Evolutionary conservation across 2,797 vertebrate genomes (phyloP).

Genomic region (Tolypeutes matacus): DNA sequence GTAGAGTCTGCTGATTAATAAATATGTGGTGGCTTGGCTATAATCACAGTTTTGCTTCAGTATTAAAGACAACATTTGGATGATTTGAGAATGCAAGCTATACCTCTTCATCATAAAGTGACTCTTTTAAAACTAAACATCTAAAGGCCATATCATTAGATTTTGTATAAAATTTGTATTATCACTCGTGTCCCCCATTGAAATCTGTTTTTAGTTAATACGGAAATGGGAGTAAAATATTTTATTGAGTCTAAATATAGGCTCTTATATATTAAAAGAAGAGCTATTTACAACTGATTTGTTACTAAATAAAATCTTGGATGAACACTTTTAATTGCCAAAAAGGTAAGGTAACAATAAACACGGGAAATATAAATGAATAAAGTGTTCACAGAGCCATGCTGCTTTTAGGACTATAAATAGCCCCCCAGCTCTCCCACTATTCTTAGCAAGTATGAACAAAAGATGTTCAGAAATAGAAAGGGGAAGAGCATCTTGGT

Average conservation of each 20-base stretch:
- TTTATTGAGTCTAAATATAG: conserved; percentile 85
- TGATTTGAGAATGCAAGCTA: neutral
- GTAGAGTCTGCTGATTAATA: neutral
- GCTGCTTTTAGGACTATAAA: conserved; percentile 93
- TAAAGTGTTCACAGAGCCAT: conserved; percentile 92
- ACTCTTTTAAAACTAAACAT: conserved; percentile 11
- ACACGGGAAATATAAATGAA: conserved; percentile 95
- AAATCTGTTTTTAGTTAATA: conserved; percentile 84
- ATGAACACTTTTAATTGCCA: conserved; percentile 87
- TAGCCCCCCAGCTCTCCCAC: conserved; percentile 89
- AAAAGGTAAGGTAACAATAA: conserved; percentile 89
- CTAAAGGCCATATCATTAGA: conserved; percentile 38
- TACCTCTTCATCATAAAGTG: neutral
- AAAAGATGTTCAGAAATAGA: conserved; percentile 94
- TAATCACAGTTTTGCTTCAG: neutral
- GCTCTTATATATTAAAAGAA: conserved; percentile 86
- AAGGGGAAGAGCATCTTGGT: conserved; percentile 88
- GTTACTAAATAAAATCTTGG: conserved; percentile 90
- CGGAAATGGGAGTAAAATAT: conserved; percentile 79
- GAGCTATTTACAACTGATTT: conserved; percentile 87
- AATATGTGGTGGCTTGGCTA: neutral
- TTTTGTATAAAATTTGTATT: conserved; percentile 36
- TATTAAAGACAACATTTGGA: neutral
- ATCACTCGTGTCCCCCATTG: neutral
- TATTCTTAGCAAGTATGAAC: conserved; percentile 97